Conservation (phyloP, 2,113 vertebrate species). For the Zapornia atra region DNA sequence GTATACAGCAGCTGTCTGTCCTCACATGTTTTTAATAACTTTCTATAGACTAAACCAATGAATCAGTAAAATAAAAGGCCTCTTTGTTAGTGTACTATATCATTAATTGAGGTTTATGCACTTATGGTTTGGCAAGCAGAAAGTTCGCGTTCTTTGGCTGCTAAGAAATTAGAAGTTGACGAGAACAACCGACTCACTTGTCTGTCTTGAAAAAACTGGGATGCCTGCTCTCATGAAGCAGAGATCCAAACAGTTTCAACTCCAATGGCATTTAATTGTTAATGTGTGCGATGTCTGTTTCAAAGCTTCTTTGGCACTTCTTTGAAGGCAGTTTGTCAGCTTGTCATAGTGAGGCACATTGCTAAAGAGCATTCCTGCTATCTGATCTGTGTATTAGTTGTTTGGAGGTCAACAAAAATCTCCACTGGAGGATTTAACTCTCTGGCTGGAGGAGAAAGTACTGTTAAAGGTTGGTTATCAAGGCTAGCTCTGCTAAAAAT, state of each 20-base stretch:
- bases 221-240: background rate
- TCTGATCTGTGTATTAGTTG: background rate
- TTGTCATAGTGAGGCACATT: background rate
- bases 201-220: background rate
- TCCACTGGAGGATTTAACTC: background rate
- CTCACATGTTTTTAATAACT: conserved; percentile 50
- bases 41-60: conserved; percentile 47
- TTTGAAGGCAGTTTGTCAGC: conserved; percentile 6
- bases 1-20: conserved; percentile 17
- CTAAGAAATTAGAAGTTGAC: conserved; percentile 25
- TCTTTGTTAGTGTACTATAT: conserved; percentile 7
- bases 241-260: conserved; percentile 5
- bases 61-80: conserved; percentile 25
- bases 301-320: conserved; percentile 5
- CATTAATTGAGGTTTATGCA: conserved; percentile 25
- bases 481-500: conserved; percentile 50
- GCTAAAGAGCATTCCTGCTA: background rate
- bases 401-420: conserved; percentile 41
- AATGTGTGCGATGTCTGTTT: background rate
- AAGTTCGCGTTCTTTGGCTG: conserved; percentile 3
- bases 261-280: conserved; percentile 7
- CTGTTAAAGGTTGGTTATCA: background rate
- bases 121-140: background rate
- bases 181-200: conserved; percentile 40
- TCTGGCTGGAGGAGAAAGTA: conserved; percentile 30